Evolutionary conservation across 2,113 vertebrate species (phyloP), one percentile per base, ranked within the genome.

Genomic region (Campylorhamphus procurvoides): DNA sequence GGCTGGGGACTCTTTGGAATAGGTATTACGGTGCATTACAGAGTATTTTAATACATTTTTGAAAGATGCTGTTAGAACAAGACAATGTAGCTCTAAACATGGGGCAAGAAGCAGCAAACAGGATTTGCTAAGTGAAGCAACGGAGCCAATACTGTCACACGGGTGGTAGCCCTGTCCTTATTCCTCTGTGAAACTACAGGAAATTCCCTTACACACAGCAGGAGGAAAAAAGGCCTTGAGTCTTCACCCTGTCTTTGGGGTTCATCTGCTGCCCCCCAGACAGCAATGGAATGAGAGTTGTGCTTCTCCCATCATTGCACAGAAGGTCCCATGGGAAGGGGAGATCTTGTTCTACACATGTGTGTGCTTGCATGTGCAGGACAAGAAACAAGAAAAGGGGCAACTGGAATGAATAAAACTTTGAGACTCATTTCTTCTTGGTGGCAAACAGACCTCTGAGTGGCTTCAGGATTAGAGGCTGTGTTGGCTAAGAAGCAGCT

Each of bases 401-500:
- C 22, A 85, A 42, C 12, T 9, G 55, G 37, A 69, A 37, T 0
- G 5, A 89, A 53, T 12, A 5, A 60, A 89, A 83, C 44, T 10
- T 27, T 0, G 0, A 87, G 27, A 50, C 3, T 0, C 0, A 8
- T n/a, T 75, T 76, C 40, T 44, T 47, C 46, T 27, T 42, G 27
- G 35, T n/a, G 52, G 44, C 14, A 64, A 81, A 62, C 19, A 24
- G 39, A 47, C 14, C 18, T 55, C 29, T 31, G 66, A 46, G 40
- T 5, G n/a, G 29, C 29, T 39, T 58, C 29, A 58, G 72, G 46
- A n/a, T 7, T 59, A 69, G 40, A 66, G 17, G 9, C 3, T 37
- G 19, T 40, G 27, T 23, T 49, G 15, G 3, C 8, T 47, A 59
- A 29, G 42, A 73, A 71, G 28, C 24, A 53, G 46, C 18, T 13